phyloP scores from a whole-genome alignment of 2,888 invertebrate species.

The Xestia ashworthii region DNA sequence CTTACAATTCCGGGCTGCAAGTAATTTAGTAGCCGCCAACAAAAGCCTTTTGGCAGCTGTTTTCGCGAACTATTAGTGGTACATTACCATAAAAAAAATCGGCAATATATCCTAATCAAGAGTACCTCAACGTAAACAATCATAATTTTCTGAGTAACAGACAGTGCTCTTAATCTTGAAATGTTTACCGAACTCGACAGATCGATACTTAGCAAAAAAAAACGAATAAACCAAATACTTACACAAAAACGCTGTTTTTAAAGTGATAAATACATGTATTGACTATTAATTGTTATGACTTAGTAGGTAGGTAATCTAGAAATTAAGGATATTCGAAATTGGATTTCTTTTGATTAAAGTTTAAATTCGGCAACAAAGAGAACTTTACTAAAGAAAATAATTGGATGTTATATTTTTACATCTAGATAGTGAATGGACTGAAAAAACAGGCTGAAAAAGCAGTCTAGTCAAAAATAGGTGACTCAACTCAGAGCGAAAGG shows the following conservation, averaged over 20 bases:
- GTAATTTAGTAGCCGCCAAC: too few species aligned
- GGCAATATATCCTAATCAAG: not conserved
- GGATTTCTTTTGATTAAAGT: slow-evolving; percentile 1
- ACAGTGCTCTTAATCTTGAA: slow-evolving; percentile 47
- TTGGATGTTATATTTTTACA: slow-evolving; percentile 21
- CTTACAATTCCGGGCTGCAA: too few species aligned
- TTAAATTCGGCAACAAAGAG: not conserved
- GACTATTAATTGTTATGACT: not conserved
- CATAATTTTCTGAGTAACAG: not conserved
- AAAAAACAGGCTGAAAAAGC: slow-evolving; percentile 15
- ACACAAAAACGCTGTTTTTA: slow-evolving; percentile 2
- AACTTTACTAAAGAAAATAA: slow-evolving; percentile 8
- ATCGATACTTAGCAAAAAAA: not conserved
- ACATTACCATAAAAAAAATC: too few species aligned
- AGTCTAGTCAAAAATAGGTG: not conserved
- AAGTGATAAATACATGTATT: not conserved
- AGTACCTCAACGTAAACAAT: not conserved
- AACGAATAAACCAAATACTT: too few species aligned
- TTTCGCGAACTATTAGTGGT: too few species aligned
- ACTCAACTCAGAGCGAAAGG: not conserved
- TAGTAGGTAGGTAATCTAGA: not conserved
- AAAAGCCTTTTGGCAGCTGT: too few species aligned
- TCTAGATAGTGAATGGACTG: slow-evolving; percentile 21
- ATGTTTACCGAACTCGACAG: slow-evolving; percentile 18
- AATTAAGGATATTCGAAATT: slow-evolving; percentile 40